A percentile compares a stretch with the other conserved stretches of the same genome.
Evolutionary conservation across 1,140 invertebrate species (phyloP).

Genomic region (Drosophila truncata): DNA sequence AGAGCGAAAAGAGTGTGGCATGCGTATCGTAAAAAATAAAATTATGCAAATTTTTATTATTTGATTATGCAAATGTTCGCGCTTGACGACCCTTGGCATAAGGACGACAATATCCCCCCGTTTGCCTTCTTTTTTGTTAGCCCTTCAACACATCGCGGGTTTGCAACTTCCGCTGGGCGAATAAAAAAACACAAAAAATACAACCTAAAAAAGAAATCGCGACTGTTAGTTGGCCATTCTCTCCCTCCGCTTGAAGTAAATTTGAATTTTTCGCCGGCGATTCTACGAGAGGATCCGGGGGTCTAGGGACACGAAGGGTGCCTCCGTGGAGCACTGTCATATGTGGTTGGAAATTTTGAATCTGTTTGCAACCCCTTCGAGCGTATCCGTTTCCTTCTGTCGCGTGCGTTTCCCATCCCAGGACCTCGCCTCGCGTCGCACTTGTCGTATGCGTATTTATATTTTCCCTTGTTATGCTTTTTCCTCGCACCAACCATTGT

Average conservation of each 20-base stretch:
- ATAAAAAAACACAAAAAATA: slow-evolving; percentile 12
- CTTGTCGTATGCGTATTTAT: slow-evolving; percentile 82
- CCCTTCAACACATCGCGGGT: slow-evolving; percentile 47
- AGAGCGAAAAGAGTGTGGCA: slow-evolving; percentile 36
- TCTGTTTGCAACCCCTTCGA: slow-evolving; percentile 84
- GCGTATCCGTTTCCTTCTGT: slow-evolving; percentile 83
- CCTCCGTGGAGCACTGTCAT: slow-evolving; percentile 78
- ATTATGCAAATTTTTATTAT: slow-evolving; percentile 85
- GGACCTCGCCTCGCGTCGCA: slow-evolving; percentile 24
- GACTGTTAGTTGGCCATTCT: slow-evolving; percentile 69
- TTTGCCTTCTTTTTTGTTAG: slow-evolving; percentile 1
- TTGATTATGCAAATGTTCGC: slow-evolving; percentile 85
- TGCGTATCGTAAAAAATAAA: slow-evolving; percentile 83
- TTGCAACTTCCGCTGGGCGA: slow-evolving; percentile 62
- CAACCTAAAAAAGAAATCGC: slow-evolving; percentile 47
- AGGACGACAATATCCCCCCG: slow-evolving; percentile 76
- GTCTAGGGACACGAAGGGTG: slow-evolving; percentile 19
- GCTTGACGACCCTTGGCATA: slow-evolving; percentile 85
- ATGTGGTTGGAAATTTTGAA: slow-evolving; percentile 84
- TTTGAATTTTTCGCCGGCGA: slow-evolving; percentile 73
- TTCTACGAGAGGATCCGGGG: slow-evolving; percentile 24
- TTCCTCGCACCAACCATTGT: slow-evolving; percentile 39
- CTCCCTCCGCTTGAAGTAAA: slow-evolving; percentile 48
- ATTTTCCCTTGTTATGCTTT: slow-evolving; percentile 70
- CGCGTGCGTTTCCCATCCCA: slow-evolving; percentile 67